phyloP scores from a whole-genome alignment of 2,888 invertebrate species.

The Pristionchus arcanus region DNA sequence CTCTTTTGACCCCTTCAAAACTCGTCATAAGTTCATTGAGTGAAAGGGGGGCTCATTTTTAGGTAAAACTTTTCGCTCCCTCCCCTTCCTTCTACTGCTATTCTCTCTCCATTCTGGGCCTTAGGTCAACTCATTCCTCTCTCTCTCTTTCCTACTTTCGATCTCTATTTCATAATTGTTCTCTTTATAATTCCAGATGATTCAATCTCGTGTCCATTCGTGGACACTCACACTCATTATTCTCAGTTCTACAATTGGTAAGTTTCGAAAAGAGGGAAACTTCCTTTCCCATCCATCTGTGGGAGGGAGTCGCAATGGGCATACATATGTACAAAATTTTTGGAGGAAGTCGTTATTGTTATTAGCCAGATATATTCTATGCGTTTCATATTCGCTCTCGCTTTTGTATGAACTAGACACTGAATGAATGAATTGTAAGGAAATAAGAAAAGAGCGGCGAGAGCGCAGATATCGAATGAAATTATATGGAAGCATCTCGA shows the following conservation, averaged over 20 bases:
- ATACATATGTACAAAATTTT: too few species aligned
- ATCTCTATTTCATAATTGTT: slow-evolving; percentile 40
- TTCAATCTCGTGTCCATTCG: slow-evolving; percentile 17
- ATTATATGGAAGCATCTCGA: too few species aligned
- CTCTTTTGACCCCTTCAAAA: background rate
- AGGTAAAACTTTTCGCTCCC: background rate
- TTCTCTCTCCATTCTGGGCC: slow-evolving; percentile 5
- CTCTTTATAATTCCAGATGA: slow-evolving; percentile 1
- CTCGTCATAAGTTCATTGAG: slow-evolving; percentile 44
- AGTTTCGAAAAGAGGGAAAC: background rate
- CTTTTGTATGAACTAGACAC: too few species aligned
- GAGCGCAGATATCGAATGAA: too few species aligned
- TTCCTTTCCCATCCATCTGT: background rate
- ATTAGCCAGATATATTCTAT: too few species aligned
- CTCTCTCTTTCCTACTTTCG: background rate
- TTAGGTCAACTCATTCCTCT: background rate
- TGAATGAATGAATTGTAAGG: too few species aligned
- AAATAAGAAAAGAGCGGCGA: too few species aligned
- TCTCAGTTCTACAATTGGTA: background rate
- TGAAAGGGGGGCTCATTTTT: slow-evolving; percentile 18
- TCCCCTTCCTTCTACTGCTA: background rate
- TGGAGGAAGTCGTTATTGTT: too few species aligned
- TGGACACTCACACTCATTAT: slow-evolving; percentile 6
- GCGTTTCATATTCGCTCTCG: too few species aligned
- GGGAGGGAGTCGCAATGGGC: too few species aligned